Conservation (phyloP, 2,113 vertebrate genomes). For the Oxyruncus cristatus region DNA sequence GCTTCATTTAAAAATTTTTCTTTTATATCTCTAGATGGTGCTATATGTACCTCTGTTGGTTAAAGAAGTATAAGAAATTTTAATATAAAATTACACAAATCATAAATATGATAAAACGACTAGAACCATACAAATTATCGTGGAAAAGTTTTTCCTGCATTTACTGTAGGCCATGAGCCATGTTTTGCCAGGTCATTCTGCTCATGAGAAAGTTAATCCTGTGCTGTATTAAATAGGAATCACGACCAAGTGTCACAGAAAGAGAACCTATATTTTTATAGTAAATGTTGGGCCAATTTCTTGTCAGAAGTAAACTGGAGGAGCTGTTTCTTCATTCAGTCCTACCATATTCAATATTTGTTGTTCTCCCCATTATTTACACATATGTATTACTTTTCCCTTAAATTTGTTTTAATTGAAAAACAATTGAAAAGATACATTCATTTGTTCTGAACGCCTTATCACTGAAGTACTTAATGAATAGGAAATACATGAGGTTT, state of each 20-base stretch:
- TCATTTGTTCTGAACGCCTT: background rate
- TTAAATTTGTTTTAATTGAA: background rate
- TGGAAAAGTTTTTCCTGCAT: background rate
- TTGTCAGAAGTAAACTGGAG: background rate
- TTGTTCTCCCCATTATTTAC: background rate
- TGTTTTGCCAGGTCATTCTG: conserved; percentile 17
- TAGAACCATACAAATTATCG: background rate
- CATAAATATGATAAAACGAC: background rate
- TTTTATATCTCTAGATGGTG: conserved; percentile 78
- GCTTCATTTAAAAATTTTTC: background rate
- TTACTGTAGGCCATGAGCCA: background rate
- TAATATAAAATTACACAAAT: background rate
- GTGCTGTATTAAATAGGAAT: background rate
- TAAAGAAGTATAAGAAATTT: background rate
- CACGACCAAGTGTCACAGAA: background rate
- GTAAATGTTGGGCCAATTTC: background rate
- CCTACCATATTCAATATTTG: background rate
- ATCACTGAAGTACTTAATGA: background rate
- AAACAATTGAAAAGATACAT: background rate
- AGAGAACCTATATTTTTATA: background rate
- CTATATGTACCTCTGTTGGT: conserved; percentile 64
- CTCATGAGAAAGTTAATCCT: background rate
- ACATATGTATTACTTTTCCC: background rate
- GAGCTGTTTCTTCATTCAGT: background rate
- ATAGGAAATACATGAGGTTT: background rate